Conservation (phyloP, 2,888 invertebrate species). For the Bellardia pandia region DNA sequence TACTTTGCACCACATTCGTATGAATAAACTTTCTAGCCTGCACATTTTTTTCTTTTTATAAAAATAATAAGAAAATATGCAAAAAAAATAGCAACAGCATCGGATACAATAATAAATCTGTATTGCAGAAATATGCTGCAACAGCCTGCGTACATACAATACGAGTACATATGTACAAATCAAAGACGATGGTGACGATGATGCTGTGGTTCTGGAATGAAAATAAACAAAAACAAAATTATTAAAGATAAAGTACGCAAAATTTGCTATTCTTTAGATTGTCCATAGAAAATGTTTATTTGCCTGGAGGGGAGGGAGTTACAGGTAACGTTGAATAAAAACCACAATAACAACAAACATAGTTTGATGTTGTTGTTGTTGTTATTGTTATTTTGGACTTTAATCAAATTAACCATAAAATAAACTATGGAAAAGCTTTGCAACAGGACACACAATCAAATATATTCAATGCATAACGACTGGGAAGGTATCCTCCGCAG, state of each 20-base stretch:
- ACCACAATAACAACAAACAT: constrained; percentile 27
- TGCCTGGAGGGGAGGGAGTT: constrained; percentile 32
- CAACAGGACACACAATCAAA: constrained; percentile 3
- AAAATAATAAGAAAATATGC: background rate
- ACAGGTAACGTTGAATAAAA: constrained; percentile 43
- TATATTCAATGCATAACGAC: background rate
- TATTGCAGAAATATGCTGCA: background rate
- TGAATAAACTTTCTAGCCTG: background rate
- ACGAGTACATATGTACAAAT: background rate
- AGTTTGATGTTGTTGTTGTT: background rate
- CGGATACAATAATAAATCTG: background rate
- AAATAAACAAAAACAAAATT: background rate
- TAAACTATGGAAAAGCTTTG: constrained; percentile 21
- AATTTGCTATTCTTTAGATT: constrained; percentile 16
- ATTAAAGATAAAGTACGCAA: constrained; percentile 22
- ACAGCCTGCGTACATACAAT: background rate
- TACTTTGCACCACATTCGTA: constrained; percentile 41
- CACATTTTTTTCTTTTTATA: constrained; percentile 14
- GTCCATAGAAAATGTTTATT: constrained; percentile 15
- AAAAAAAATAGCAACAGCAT: background rate
- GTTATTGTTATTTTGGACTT: constrained; percentile 45
- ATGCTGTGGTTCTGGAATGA: background rate
- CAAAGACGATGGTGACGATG: constrained; percentile 22
- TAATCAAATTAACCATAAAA: constrained; percentile 63
- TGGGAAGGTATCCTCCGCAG: background rate